Conservation (phyloP, 2,888 invertebrate species). For the Onthophagus sagittarius region DNA sequence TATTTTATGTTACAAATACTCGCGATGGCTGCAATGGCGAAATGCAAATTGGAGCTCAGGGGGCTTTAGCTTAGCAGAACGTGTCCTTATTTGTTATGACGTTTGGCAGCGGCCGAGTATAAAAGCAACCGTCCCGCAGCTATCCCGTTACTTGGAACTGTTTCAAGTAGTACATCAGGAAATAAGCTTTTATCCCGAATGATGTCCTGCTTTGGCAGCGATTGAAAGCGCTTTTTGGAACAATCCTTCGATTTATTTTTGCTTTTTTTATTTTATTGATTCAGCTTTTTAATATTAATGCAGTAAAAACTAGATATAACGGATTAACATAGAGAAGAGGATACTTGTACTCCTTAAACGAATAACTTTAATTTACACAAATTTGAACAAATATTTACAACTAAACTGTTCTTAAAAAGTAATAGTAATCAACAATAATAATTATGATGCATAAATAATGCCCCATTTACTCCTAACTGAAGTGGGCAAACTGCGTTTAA, state of each 20-base stretch:
- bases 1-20: not conserved
- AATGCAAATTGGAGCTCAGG: constrained; percentile 10
- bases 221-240: not conserved
- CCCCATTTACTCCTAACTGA: too few relatives aligned
- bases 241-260: not conserved
- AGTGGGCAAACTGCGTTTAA: too few relatives aligned
- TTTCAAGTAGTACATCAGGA: constrained; percentile 19
- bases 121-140: constrained; percentile 1
- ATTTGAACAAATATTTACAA: too few relatives aligned
- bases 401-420: too few relatives aligned
- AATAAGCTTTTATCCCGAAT: constrained; percentile 12
- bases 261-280: not conserved
- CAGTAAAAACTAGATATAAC: too few relatives aligned
- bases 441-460: too few relatives aligned
- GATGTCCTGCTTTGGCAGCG: not conserved
- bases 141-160: constrained; percentile 15
- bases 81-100: constrained; percentile 14
- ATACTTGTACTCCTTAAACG: too few relatives aligned
- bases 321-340: too few relatives aligned
- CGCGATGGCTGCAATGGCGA: not conserved
- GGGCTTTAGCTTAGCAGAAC: constrained; percentile 1
- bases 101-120: constrained; percentile 17
- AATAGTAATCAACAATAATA: too few relatives aligned
- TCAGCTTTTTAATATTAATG: not conserved
- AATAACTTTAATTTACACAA: too few relatives aligned